These are phyloP conservation scores for crab-eating macaque (Macaca fascicularis) DNA, from an alignment of 2,113 vertebrate species.

Conservation along the genomic window DNA sequence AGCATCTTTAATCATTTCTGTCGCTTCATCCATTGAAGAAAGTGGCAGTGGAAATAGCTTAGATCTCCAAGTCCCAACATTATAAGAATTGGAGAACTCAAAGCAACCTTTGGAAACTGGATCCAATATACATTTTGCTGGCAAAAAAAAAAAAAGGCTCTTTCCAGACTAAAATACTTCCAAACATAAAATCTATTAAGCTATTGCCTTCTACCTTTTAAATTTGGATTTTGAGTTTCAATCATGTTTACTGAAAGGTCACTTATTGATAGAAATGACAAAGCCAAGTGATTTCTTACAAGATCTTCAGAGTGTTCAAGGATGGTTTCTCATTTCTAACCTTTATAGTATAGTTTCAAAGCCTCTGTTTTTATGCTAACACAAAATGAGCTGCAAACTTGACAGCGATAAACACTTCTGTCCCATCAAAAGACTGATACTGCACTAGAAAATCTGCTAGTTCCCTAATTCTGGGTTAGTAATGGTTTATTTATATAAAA, in stretches of 20 bases:
- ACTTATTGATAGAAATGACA: conserved; percentile 48
- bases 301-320: conserved; percentile 9
- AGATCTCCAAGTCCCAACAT: conserved; percentile 21
- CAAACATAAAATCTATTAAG: conserved; percentile 42
- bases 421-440: background rate
- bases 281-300: conserved; percentile 31
- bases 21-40: background rate
- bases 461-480: background rate
- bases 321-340: background rate
- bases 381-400: conserved; percentile 6
- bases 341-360: conserved; percentile 7
- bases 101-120: conserved; percentile 14
- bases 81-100: background rate
- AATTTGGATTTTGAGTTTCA: conserved; percentile 59
- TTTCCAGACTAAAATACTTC: conserved; percentile 32
- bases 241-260: background rate
- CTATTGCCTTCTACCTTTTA: conserved; percentile 1
- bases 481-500: background rate
- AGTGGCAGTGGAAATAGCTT: background rate
- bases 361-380: background rate
- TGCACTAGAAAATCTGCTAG: background rate
- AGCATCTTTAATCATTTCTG: conserved; percentile 57
- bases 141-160: background rate
- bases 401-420: background rate
- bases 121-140: background rate